phyloP scores from a whole-genome alignment of 2,113 vertebrate species.

The Thomomys bottae region DNA sequence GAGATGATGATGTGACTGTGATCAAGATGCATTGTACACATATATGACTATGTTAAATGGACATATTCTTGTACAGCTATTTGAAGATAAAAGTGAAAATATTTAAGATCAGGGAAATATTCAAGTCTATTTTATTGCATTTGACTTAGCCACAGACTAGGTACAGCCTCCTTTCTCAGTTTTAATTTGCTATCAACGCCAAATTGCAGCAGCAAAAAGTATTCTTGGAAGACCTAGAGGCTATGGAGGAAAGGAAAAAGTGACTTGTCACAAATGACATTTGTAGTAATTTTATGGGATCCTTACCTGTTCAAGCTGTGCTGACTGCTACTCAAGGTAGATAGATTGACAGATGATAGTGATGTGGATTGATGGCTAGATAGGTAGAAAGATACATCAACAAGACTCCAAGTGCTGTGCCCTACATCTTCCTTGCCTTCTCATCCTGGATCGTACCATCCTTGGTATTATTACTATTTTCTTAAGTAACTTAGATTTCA shows the following conservation, averaged over 20 bases:
- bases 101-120: not conserved
- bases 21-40: too few species aligned
- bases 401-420: not conserved
- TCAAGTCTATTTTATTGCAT: not conserved
- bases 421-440: not conserved
- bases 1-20: too few species aligned
- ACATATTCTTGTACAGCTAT: too few species aligned
- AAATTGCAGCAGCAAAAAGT: not conserved
- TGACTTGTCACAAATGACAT: not conserved
- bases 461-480: not conserved
- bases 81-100: too few species aligned
- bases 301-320: not conserved
- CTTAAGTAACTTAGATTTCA: slow-evolving; percentile 34
- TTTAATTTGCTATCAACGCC: not conserved
- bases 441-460: not conserved
- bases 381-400: not conserved
- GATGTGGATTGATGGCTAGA: not conserved
- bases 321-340: not conserved
- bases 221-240: not conserved
- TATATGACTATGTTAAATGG: too few species aligned
- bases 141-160: not conserved
- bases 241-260: not conserved
- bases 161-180: not conserved
- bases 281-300: not conserved
- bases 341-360: not conserved